Evolutionary conservation across 2,888 invertebrate genomes (phyloP), one percentile per base, ranked within the genome.

Genomic region (Aromia moschata): DNA sequence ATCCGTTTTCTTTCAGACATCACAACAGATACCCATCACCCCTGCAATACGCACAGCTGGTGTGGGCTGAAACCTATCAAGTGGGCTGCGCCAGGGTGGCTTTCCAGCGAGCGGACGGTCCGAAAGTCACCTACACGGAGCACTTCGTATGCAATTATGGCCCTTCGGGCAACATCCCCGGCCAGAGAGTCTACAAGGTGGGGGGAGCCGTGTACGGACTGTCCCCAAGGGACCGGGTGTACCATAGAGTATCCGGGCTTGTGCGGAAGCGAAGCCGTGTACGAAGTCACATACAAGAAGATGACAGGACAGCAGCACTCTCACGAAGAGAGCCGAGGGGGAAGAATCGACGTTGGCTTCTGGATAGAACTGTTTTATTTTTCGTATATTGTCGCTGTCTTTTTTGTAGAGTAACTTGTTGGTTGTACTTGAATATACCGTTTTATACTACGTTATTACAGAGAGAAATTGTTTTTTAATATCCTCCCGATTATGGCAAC

Each of bases 101-200:
- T 16, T 79, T 77, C 56, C 77, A 79, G 57, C 43, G 64, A 53
- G 46, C 62, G 2, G 46, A 60, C 3, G 67, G 61, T 2, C 59
- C 69, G 0, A 63, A 69, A 43, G 65, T 73, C 3, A 54, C 58
- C 0, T 79, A 77, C 62, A 64, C 60, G 15, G 78, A 79, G 51
- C 77, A 79, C 52, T 74, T 80, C 31, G 65, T 80, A 7, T 80
- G 80, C 62, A 80, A 80, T 63, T 80, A 80, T 62, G 80, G 80
- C 3, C 80, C 80, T 2, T 64, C 77, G 2, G 80, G 80, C 12
- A 79, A 79, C 56, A 78, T 78, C 55, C 77, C 76, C 0, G 65
- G 73, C 12, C 76, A 76, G 47, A 67, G 73, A 0, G 70, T 79
- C 7, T 79, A 77, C 55, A 70, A 62, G 58, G 58, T 68, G 11